Evolutionary conservation across 1,140 invertebrate species (phyloP), one percentile per base, ranked within the genome.

Genomic region (Akabosia matsudoensis): DNA sequence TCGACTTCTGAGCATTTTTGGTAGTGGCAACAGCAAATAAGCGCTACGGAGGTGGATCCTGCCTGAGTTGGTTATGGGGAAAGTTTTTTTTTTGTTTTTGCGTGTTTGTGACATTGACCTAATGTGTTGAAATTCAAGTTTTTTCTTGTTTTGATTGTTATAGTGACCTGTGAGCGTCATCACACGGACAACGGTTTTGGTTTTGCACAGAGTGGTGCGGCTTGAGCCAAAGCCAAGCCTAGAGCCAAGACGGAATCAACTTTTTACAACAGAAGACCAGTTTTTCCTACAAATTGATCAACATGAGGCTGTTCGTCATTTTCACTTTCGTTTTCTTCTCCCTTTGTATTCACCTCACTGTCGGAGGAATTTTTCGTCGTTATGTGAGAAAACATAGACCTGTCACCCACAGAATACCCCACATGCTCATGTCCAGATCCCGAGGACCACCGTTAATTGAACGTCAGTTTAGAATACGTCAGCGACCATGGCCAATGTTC

Each of bases 131-230:
- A 79, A 73, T 64, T 76, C 78, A 61, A 74, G 78, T 79, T 79
- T 76, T 79, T 79, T n/a, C n/a, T 74, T 79, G 73, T 64, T 76
- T 75, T 79, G 45, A 67, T 79, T 79, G 78, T 79, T 79, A 75
- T 79, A 79, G 75, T 79, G 75, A 79, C 78, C 78, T 37, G 74
- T 28, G 7, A 14, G 33, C 7, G 22, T 64, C 28, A 10, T 22
- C 4, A 28, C 28, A 56, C 7, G 61, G 61, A 67, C 7, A n/a
- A 67, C 24, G 61, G 61, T 2, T 2, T 31, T 67, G 24, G 10
- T 56, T 7, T 10, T 3, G 54, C 24, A n/a, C n/a, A n/a, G n/a
- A 3, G 54, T 16, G 54, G 7, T n/a, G 54, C 2, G 22, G 61
- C 26, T 31, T 28, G 22, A 67, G 61, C 61, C 61, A 30, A 45